Conservation (phyloP, 2,888 invertebrate genomes). For the Bhutanitis thaidina region DNA sequence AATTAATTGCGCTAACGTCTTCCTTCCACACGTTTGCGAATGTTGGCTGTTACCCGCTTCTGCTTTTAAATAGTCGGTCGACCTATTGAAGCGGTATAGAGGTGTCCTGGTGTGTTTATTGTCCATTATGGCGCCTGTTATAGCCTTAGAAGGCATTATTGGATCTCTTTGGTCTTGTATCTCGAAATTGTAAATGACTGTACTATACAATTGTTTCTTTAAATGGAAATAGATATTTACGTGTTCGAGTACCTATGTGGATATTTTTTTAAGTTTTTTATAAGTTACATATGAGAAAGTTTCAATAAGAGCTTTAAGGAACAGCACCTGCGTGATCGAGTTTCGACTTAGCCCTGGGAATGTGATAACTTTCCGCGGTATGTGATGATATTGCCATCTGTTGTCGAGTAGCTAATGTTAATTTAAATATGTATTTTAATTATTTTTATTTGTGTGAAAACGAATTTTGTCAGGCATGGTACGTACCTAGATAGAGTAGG, state of each 20-base stretch:
- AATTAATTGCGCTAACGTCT: background rate
- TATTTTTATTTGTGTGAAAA: too few relatives aligned
- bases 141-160: background rate
- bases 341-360: too few relatives aligned
- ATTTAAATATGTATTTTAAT: too few relatives aligned
- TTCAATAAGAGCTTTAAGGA: too few relatives aligned
- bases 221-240: conserved; percentile 5
- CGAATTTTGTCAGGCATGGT: too few relatives aligned
- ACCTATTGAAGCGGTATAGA: background rate
- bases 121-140: conserved; percentile 13
- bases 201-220: conserved; percentile 4
- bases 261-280: background rate
- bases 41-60: background rate
- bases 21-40: background rate
- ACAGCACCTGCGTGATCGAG: too few relatives aligned
- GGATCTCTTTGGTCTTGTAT: conserved; percentile 2
- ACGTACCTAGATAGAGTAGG: too few relatives aligned
- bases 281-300: too few relatives aligned
- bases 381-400: too few relatives aligned
- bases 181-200: conserved; percentile 3
- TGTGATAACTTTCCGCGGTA: too few relatives aligned
- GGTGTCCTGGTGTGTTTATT: conserved; percentile 10
- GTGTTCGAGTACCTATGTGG: background rate
- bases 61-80: conserved; percentile 8
- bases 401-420: too few relatives aligned